phyloP scores from a whole-genome alignment of 2,888 invertebrate genomes.

The Cheilosia vulpina region DNA sequence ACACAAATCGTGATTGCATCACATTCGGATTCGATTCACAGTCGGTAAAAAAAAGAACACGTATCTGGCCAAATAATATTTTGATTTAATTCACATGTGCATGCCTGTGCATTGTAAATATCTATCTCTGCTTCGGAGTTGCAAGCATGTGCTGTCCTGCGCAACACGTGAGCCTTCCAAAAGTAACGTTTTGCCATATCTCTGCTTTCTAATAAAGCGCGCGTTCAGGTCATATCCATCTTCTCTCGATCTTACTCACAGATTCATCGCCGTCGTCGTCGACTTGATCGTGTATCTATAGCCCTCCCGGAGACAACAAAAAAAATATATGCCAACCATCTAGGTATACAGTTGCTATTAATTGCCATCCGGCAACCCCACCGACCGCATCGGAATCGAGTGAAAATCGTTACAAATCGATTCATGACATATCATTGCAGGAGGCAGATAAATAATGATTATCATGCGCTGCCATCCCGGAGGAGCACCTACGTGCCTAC shows the following conservation, averaged over 20 bases:
- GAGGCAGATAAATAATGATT: conserved; percentile 72
- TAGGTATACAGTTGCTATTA: conserved; percentile 54
- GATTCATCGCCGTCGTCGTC: conserved; percentile 48
- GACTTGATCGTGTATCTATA: conserved; percentile 39
- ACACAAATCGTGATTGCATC: conserved; percentile 69
- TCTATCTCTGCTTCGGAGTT: background rate
- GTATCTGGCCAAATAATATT: conserved; percentile 61
- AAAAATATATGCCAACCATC: conserved; percentile 16
- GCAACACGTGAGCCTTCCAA: conserved; percentile 53
- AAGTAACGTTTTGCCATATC: conserved; percentile 58
- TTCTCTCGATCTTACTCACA: conserved; percentile 47
- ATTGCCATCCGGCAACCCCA: conserved; percentile 57
- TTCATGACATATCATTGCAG: conserved; percentile 74
- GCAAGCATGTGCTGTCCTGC: conserved; percentile 32
- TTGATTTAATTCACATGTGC: conserved; percentile 72
- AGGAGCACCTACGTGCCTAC: conserved; percentile 59
- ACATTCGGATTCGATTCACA: conserved; percentile 61
- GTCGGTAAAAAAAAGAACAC: conserved; percentile 15
- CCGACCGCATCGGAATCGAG: conserved; percentile 50
- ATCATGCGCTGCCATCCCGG: conserved; percentile 58
- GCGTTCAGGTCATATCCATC: conserved; percentile 68
- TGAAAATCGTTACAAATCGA: conserved; percentile 74
- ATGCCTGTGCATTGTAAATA: conserved; percentile 69
- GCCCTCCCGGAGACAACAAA: conserved; percentile 13
- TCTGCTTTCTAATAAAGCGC: conserved; percentile 71